Base-by-base conservation (phyloP, 2,113 vertebrate species). In the Aspiorhynchus laticeps region DNA sequence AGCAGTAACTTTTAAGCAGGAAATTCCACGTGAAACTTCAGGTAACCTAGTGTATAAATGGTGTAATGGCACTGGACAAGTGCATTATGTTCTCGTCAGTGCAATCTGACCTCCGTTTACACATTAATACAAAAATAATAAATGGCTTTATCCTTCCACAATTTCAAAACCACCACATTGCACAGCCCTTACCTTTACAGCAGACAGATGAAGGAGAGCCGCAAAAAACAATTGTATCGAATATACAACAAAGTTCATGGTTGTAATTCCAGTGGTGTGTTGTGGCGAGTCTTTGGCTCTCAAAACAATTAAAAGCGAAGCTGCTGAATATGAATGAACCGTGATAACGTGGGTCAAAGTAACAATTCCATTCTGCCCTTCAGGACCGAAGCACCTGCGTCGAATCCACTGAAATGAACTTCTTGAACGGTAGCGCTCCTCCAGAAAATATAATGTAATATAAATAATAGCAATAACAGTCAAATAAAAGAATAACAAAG, bases 181-280 rank as follows among this genome's bases (percentile, higher is more conserved):
- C 33, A 21, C 14, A 28, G 61, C 8, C 82, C 94, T 92, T 91
- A 94, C 94, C 94, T 93, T 93, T 67, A 94, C 90, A 87, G 90
- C 88, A 75, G 93, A 91, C 6, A 93, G 86, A 87, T 93, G 91
- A 67, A 93, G 87, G 90, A 93, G 88, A 63, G 89, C 92, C 86
- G 92, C 93, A 71, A 93, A 84, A 81, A 94, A 90, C 73, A 95
- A 90, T 76, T 94, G 92, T 88, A 93, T 28, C 90, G 93, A 91
- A 93, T 88, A 93, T 83, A 93, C 83, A 92, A 92, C 91, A 94
- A 93, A 93, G 94, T 95, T 94, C 94, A 95, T 95, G 94, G 84
- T 93, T 94, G 91, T 91, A 91, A 92, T 90, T 92, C 93, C 94
- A 87, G 88, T 86, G 69, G 87, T 85, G 81, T 79, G 87, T 84